Evolutionary conservation across 2,888 invertebrate species (phyloP), one percentile per base, ranked within the genome.

Genomic region (Steinernema scapterisci): DNA sequence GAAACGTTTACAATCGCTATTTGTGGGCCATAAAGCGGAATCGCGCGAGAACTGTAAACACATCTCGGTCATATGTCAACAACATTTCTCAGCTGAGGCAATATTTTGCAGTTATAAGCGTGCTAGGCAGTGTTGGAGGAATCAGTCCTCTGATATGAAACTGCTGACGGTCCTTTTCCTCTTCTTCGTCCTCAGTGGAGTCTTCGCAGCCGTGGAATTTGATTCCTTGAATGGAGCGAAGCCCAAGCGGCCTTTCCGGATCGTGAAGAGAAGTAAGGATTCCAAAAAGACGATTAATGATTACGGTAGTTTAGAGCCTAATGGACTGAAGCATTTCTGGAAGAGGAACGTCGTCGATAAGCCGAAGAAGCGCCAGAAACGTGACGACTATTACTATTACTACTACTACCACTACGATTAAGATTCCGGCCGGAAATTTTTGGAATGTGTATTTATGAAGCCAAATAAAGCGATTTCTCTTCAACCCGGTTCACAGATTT

Each of bases 351-450:
- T 48, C 6, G 19, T n/a, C 54, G 23, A 54, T 2, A 25, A 54
- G 13, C 19, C 21, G 21, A 21, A 54, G 21, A 2, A 25, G 21
- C 54, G 54, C 13, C 54, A 54, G 25, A 54, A 63, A n/a, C 1
- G 63, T 1, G 31, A 63, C 16, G 63, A 63, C 16, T 27, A 63
- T 16, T 31, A 31, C 38, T 63, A 63, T 27, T 63, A 63, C 27
- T 63, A 63, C 31, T 63, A 63, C 63, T 27, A 63, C 3, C 16
- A 63, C 31, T 21, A 63, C 27, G 31, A 63, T 25, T 63, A 63
- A 31, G 38, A 38, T 3, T 9, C n/a, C n/a, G n/a, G 38, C 3
- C 3, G 9, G 38, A 38, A 38, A 9, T 9, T 9, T 3, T 38
- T 38, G 38, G 9, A 38, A n/a, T n/a, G n/a, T 38, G 38, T 38